These are phyloP conservation scores for Pyrochroa serraticornis DNA, from an alignment of 2,888 invertebrate genomes.

Conservation along the genomic window DNA sequence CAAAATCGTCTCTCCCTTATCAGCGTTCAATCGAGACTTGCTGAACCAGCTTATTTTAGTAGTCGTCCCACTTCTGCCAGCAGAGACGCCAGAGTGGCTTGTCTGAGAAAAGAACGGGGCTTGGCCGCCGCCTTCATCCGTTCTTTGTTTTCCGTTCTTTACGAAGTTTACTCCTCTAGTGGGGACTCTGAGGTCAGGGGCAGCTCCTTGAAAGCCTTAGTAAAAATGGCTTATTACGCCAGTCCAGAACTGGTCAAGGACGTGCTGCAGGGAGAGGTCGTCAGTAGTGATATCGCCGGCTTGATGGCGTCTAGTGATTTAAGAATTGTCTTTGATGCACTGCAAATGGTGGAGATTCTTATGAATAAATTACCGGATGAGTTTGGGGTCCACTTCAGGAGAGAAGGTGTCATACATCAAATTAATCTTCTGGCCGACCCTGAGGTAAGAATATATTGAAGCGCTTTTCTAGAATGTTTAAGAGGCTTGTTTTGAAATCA, in stretches of 20 bases:
- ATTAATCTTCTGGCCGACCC: constrained; percentile 73
- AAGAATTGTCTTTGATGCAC: constrained; percentile 93
- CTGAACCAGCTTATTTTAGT: constrained; percentile 45
- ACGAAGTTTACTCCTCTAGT: constrained; percentile 98
- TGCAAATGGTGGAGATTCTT: constrained; percentile 95
- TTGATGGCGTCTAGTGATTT: constrained; percentile 98
- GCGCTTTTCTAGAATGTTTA: not conserved
- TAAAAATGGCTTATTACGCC: constrained; percentile 96
- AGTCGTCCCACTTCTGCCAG: constrained; percentile 50
- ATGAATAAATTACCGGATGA: constrained; percentile 96
- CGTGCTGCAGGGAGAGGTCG: constrained; percentile 74
- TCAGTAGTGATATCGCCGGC: constrained; percentile 96
- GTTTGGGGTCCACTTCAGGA: constrained; percentile 92
- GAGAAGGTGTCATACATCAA: constrained; percentile 98
- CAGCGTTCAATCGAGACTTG: constrained; percentile 52
- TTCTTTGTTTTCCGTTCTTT: constrained; percentile 90
- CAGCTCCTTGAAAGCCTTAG: constrained; percentile 92
- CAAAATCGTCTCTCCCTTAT: constrained; percentile 79
- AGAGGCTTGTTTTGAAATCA: too few relatives aligned
- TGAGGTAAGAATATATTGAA: constrained; percentile 54
- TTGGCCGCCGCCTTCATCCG: constrained; percentile 70
- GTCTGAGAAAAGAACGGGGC: constrained; percentile 72
- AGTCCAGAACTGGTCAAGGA: constrained; percentile 83
- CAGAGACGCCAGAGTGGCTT: constrained; percentile 72
- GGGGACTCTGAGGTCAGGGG: constrained; percentile 97